Base-by-base conservation (phyloP, 2,888 invertebrate species). In the Serripes groenlandicus region DNA sequence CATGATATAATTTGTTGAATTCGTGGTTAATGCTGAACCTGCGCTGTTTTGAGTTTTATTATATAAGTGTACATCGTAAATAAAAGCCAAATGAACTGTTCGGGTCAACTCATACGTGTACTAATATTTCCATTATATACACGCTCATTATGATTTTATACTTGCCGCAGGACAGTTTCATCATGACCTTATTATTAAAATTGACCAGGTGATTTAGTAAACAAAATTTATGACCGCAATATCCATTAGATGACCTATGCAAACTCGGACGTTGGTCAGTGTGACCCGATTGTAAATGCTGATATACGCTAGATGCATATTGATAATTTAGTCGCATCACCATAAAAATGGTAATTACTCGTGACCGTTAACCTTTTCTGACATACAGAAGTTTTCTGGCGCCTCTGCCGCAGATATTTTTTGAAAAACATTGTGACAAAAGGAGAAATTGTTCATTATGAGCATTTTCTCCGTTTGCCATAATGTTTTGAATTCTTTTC, bases 241-340 rank as follows among this genome's bases (percentile, higher is more conserved):
- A 64, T 64, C 64, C 64, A 64, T 64, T 64, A 64, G 64, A 64
- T 64, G 64, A 64, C 35, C 64, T 21, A 64, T 64, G 64, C 34
- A 21, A 64, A 21, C 18, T 64, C 64, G 15, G 35, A 35, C 23
- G 26, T 21, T 11, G 34, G 64, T 64, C 64, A 35, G 5, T 2
- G 1, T 64, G 64, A 64, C 64, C 64, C n/a, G n/a, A 34, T 64
- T 34, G 64, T 34, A 5, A n/a, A n/a, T n/a, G 58, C 26, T 28
- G 52, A 52, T 52, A 52, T 52, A 52, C 52, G 18, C 5, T n/a
- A n/a, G n/a, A n/a, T n/a, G n/a, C n/a, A n/a, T n/a, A n/a, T n/a
- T n/a, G n/a, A n/a, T n/a, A n/a, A n/a, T n/a, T n/a, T n/a, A n/a
- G n/a, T n/a, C n/a, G n/a, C n/a, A n/a, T n/a, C n/a, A n/a, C n/a